These are phyloP conservation scores for Oncorhynchus nerka DNA, from an alignment of 2,113 vertebrate species.

Conservation along the genomic window DNA sequence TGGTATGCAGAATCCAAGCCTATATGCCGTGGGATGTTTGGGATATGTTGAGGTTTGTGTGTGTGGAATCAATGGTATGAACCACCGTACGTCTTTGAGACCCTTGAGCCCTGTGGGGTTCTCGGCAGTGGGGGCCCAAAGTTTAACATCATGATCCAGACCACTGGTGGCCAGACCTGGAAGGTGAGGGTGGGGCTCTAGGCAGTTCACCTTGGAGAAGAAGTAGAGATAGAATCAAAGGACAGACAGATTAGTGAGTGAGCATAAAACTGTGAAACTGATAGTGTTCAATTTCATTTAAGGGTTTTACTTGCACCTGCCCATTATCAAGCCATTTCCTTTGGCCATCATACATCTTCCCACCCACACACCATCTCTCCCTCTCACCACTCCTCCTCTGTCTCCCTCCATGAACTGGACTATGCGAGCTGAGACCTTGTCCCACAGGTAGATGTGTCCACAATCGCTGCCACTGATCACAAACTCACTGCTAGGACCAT, in stretches of 20 bases:
- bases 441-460: conserved; percentile 94
- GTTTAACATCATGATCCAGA: conserved; percentile 91
- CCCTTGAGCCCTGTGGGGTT: conserved; percentile 82
- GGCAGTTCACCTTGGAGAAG: conserved; percentile 84
- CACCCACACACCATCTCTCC: not conserved
- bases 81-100: conserved; percentile 80
- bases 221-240: not conserved
- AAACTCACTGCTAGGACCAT: conserved; percentile 88
- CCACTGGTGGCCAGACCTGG: conserved; percentile 92
- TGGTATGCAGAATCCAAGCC: too few species aligned
- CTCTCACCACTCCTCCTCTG: conserved; percentile 92
- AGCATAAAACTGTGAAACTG: not conserved
- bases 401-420: conserved; percentile 96
- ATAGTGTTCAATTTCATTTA: not conserved
- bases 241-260: not conserved
- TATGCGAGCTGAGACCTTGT: conserved; percentile 89
- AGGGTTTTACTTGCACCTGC: not conserved
- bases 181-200: conserved; percentile 92
- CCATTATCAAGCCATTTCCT: not conserved
- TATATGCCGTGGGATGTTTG: too few species aligned
- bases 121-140: conserved; percentile 92
- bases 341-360: not conserved
- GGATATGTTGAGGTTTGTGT: not conserved
- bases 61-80: not conserved
- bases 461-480: conserved; percentile 94